Conservation (phyloP, 2,888 invertebrate genomes). For the Drosophila vallismaia region DNA sequence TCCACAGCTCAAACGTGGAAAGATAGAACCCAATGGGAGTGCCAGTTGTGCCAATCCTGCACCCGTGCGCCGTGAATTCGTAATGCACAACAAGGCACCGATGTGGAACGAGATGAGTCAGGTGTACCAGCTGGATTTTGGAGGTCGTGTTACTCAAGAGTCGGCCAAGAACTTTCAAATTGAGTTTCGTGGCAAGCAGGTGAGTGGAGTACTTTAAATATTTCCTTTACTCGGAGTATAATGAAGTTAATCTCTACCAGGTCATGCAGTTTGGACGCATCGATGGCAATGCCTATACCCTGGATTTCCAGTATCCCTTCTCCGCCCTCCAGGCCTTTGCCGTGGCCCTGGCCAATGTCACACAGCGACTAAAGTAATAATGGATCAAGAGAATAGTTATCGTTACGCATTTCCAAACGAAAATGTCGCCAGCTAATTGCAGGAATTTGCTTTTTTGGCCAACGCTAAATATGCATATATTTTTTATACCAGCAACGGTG, state of each 20-base stretch:
- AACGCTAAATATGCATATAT: slow-evolving; percentile 43
- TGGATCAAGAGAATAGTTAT: slow-evolving; percentile 36
- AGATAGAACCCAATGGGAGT: slow-evolving; percentile 85
- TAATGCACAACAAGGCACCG: slow-evolving; percentile 98
- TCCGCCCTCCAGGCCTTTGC: slow-evolving; percentile 99
- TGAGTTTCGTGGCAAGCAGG: slow-evolving; percentile 98
- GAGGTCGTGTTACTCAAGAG: slow-evolving; percentile 99
- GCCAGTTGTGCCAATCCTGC: slow-evolving; percentile 81
- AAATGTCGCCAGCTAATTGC: slow-evolving; percentile 28
- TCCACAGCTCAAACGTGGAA: slow-evolving; percentile 89
- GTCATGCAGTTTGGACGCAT: slow-evolving; percentile 99
- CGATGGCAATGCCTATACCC: slow-evolving; percentile 98
- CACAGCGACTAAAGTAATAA: slow-evolving; percentile 84
- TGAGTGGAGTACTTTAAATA: slow-evolving; percentile 81
- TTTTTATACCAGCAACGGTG: slow-evolving; percentile 60
- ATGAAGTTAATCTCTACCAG: slow-evolving; percentile 84
- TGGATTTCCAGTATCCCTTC: slow-evolving; percentile 99
- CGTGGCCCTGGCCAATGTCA: slow-evolving; percentile 90
- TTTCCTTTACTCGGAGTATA: not conserved
- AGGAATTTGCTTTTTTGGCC: slow-evolving; percentile 47
- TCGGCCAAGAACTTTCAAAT: slow-evolving; percentile 99
- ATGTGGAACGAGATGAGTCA: slow-evolving; percentile 99
- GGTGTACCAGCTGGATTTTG: slow-evolving; percentile 99
- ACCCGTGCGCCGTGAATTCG: slow-evolving; percentile 90
- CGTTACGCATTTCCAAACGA: slow-evolving; percentile 22